Conservation (phyloP, 2,113 vertebrate species). For the Tauraco erythrolophus region DNA sequence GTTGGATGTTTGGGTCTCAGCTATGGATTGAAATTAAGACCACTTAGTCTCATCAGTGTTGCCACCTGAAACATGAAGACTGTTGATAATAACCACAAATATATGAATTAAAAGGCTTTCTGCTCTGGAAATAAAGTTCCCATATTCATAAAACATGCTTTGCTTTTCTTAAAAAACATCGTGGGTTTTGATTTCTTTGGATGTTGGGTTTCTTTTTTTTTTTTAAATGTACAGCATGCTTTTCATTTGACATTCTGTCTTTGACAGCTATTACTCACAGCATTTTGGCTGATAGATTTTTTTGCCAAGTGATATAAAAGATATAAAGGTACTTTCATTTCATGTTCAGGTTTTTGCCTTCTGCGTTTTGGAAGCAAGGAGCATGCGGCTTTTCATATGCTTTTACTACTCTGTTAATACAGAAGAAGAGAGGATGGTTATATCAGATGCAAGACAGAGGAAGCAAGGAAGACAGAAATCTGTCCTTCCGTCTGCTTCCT, state of each 20-base stretch:
- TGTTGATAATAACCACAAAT: neutral
- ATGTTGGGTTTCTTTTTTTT: neutral
- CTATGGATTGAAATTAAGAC: neutral
- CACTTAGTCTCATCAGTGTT: neutral
- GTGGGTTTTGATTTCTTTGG: neutral
- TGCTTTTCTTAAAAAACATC: neutral
- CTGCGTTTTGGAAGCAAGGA: neutral
- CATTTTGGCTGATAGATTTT: conserved; percentile 18
- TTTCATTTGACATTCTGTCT: conserved; percentile 13
- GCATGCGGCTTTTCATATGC: conserved; percentile 3
- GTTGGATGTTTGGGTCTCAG: neutral
- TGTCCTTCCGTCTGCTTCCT: conserved; percentile 50
- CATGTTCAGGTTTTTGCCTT: conserved; percentile 5
- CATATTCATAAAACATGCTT: neutral
- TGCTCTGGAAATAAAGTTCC: neutral
- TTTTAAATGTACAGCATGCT: conserved; percentile 14
- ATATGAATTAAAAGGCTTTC: neutral
- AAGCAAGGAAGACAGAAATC: conserved; percentile 40
- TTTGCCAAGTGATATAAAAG: conserved; percentile 9
- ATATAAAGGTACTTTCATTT: conserved; percentile 5
- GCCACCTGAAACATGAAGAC: neutral
- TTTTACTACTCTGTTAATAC: conserved; percentile 8
- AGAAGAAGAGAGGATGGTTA: neutral
- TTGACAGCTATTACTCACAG: conserved; percentile 63
- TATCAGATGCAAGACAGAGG: conserved; percentile 2